Conservation (phyloP, 2,797 vertebrate genomes). For the Tamandua tetradactyla region DNA sequence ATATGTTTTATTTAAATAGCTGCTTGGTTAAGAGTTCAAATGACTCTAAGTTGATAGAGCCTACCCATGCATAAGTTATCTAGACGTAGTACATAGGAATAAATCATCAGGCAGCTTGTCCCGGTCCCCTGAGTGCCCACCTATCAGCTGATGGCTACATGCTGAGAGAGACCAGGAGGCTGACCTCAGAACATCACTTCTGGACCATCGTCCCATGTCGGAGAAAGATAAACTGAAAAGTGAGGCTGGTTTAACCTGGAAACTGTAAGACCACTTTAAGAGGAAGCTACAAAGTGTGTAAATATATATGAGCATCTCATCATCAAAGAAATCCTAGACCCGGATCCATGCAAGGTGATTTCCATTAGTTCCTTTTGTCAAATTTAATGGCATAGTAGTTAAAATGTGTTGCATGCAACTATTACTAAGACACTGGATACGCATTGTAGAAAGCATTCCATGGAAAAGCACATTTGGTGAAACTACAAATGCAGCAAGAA, state of each 20-base stretch:
- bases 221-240: neutral
- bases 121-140: neutral
- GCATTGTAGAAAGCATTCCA: neutral
- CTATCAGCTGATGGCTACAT: neutral
- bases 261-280: neutral
- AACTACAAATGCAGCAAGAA: neutral
- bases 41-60: neutral
- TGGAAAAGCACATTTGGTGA: neutral
- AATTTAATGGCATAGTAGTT: neutral
- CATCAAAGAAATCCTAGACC: no score
- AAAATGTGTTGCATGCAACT: neutral
- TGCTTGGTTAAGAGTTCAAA: neutral
- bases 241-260: neutral
- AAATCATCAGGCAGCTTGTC: neutral
- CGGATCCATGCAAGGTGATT: accelerated
- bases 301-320: neutral
- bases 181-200: neutral
- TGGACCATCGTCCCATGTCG: no score
- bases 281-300: neutral
- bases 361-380: neutral
- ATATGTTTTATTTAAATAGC: neutral
- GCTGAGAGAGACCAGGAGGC: neutral
- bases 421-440: neutral
- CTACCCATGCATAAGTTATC: no score
- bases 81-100: neutral